Conservation (phyloP, 2,113 vertebrate species). For the Psittacus erithacus region DNA sequence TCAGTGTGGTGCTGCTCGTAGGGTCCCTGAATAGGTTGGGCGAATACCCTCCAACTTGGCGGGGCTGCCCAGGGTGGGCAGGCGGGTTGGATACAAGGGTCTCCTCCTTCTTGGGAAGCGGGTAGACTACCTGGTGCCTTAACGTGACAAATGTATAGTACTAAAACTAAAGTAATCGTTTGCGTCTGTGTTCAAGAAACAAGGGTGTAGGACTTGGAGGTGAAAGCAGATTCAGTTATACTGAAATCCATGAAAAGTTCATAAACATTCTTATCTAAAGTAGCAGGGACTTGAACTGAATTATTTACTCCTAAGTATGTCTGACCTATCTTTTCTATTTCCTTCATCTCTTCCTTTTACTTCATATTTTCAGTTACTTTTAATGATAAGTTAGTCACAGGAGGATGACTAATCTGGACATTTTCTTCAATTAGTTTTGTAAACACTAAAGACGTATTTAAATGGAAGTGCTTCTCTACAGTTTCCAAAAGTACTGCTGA, state of each 20-base stretch:
- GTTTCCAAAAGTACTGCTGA: background rate
- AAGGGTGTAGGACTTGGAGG: background rate
- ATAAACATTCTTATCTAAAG: background rate
- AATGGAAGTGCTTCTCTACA: background rate
- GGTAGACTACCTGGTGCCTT: too few species aligned
- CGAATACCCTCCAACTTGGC: too few species aligned
- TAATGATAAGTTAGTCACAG: background rate
- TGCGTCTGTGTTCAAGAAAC: background rate
- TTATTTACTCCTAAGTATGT: background rate
- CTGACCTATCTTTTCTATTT: background rate
- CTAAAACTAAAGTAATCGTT: background rate
- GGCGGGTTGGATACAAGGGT: too few species aligned
- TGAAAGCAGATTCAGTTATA: background rate
- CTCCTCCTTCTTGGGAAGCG: too few species aligned
- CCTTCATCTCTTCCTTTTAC: background rate
- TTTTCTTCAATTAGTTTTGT: constrained; percentile 2
- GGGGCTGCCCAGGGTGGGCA: too few species aligned
- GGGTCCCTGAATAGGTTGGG: too few species aligned
- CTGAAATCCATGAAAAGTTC: background rate
- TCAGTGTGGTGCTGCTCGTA: too few species aligned
- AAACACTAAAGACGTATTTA: background rate
- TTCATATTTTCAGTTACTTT: background rate
- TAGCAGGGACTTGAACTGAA: background rate
- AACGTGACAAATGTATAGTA: too few species aligned
- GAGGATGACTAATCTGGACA: background rate